Base-by-base conservation (phyloP, 1,140 invertebrate genomes). In the Anoplolepis gracilipes region DNA sequence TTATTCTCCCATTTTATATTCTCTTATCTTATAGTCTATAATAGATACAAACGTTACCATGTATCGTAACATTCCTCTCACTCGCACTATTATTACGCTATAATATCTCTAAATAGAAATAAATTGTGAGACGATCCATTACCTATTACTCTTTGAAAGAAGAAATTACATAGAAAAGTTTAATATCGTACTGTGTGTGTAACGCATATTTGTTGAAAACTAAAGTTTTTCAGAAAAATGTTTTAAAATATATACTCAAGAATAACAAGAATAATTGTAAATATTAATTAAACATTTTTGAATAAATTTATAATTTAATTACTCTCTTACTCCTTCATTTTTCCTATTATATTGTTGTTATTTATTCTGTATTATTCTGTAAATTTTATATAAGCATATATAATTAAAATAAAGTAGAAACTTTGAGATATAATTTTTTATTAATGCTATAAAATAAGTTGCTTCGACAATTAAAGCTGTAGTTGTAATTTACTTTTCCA, bases 1-100 rank as follows among this genome's bases (percentile, higher is more conserved):
- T 81, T 49, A 19, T 42, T 39, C 49, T 36, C 5, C n/a, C 39
- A 59, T 55, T 79, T 57, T 57, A 79, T 69, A 55, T 28, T 22
- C 22, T 55, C 22, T 49, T 79, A 55, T 30, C 46, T 55, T 49
- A 30, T 28, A 22, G 46, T 11, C 4, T 39, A 69, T 69, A 69
- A 33, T 19, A 53, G 16, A 39, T 67, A 79, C 22, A 36, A 55
- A 55, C 22, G 46, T 76, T 42, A 46, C n/a, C 36, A 10, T 33
- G 30, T 28, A 5, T 65, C 33, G 2, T 33, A 53, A 36, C 8
- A 36, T 79, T n/a, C n/a, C n/a, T n/a, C n/a, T n/a, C 39, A 78
- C 30, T 39, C n/a, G 30, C 19, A 16, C 25, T 39, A 33, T 13
- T n/a, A 33, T 8, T 42, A 30, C 13, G 28, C 16, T 30, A 2